Evolutionary conservation across 2,888 invertebrate species (phyloP).

Genomic region (Drosophila putrida): DNA sequence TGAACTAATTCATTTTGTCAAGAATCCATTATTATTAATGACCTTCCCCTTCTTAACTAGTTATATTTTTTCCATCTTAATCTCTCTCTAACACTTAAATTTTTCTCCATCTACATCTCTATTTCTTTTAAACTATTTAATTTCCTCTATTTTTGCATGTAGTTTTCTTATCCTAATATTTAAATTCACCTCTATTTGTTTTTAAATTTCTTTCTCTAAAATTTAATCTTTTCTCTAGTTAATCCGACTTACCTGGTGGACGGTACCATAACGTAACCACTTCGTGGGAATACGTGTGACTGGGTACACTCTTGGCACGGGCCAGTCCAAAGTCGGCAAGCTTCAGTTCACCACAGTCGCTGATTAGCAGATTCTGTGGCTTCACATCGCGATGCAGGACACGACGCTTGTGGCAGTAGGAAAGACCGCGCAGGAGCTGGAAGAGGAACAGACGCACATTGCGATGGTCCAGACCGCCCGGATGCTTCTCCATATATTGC

Average conservation of each 20-base stretch:
- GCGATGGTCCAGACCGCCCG: conserved; percentile 96
- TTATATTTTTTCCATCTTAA: too few relatives aligned
- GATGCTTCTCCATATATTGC: conserved; percentile 98
- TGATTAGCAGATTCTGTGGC: conserved; percentile 99
- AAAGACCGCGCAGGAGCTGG: conserved; percentile 97
- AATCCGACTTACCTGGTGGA: conserved; percentile 90
- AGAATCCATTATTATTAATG: too few relatives aligned
- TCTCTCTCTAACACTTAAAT: background rate
- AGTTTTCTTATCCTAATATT: too few relatives aligned
- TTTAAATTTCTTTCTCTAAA: background rate
- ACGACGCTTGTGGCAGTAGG: conserved; percentile 98
- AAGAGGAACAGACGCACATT: conserved; percentile 98
- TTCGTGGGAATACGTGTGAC: conserved; percentile 99
- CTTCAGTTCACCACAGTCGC: conserved; percentile 98
- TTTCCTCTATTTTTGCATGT: too few relatives aligned
- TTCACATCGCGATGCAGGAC: conserved; percentile 99
- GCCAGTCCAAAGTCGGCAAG: conserved; percentile 99
- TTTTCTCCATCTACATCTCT: background rate
- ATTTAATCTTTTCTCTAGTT: background rate
- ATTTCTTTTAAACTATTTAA: background rate
- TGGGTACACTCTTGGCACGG: conserved; percentile 99
- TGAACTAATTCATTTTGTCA: too few relatives aligned
- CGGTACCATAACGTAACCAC: conserved; percentile 99
- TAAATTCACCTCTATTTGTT: too few relatives aligned
- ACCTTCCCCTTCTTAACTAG: too few relatives aligned